Evolutionary conservation across 2,113 vertebrate genomes (phyloP), one percentile per base, ranked within the genome.

Genomic region (Rhynchomys soricoides): DNA sequence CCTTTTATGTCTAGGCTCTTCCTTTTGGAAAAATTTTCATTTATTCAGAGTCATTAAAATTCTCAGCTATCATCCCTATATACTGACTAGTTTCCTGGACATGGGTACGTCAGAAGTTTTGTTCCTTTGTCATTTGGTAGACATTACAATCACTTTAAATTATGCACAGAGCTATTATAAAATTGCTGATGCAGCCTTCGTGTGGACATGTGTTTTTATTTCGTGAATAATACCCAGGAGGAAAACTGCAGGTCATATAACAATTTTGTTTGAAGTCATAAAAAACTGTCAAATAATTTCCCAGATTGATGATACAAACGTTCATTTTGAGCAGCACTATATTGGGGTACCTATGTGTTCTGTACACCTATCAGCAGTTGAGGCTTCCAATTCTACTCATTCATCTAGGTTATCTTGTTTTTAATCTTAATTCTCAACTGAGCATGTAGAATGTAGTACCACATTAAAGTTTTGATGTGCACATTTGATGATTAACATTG

Each of bases 391-490:
- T 57, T 66, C 73, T 45, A 22, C 57, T 3, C 34, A n/a, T 77
- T 73, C 71, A 70, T 74, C 59, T 75, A 29, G 43, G 16, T 48
- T 48, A 40, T 8, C 75, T 87, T 86, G 45, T 12, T 73, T 89
- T 89, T 89, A 59, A 24, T 37, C 57, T 86, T 34, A 71, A 29
- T 19, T 17, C 40, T 55, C 19, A 37, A 48, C 17, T 52, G 26
- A 2, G n/a, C 7, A 21, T 62, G 2, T 11, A 2, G 26, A 4
- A 24, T 40, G 1, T 8, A 57, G 0, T 9, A 26, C 19, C 22
- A 82, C 0, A 3, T 1, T 50, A 2, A 40, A 2, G 8, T 78
- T 95, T 82, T 37, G 45, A 74, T 91, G 79, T 62, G 22, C 2
- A 40, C 26, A 55, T 94, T 11, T 90, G 4, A 37, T 82, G 17